These are phyloP conservation scores for Noturus placidus DNA, from an alignment of 2,113 vertebrate species.

Conservation along the genomic window DNA sequence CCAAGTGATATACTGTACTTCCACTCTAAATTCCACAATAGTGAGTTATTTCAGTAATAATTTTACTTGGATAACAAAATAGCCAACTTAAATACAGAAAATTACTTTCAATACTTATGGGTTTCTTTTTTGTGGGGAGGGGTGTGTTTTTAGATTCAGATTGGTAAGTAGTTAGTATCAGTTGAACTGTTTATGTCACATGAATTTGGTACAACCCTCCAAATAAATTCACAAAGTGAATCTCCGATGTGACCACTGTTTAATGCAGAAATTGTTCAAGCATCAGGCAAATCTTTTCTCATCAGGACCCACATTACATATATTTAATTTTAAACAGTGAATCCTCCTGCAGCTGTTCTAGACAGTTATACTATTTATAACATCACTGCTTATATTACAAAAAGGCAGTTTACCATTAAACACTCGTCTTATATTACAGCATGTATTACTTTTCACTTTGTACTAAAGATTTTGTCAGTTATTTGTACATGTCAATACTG, in stretches of 20 bases:
- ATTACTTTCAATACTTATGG: not conserved
- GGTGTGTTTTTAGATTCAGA: not conserved
- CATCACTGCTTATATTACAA: conserved; percentile 39
- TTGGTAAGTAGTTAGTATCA: not conserved
- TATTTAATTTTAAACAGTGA: conserved; percentile 25
- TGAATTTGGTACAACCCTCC: not conserved
- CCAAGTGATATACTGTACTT: not conserved
- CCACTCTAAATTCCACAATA: not conserved
- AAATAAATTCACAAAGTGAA: not conserved
- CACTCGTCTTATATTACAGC: conserved; percentile 14
- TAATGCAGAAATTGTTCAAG: not conserved
- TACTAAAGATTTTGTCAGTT: conserved; percentile 34
- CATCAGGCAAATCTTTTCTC: not conserved
- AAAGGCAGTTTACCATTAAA: conserved; percentile 41
- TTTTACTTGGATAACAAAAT: not conserved
- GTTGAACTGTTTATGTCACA: not conserved
- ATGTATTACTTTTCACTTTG: not conserved
- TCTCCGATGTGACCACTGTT: not conserved
- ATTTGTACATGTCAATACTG: conserved; percentile 20
- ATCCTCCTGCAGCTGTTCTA: conserved; percentile 17
- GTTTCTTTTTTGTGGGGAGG: not conserved
- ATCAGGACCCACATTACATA: conserved; percentile 12
- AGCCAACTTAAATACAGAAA: conserved; percentile 3
- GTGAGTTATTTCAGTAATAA: not conserved
- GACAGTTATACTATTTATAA: conserved; percentile 33